Conservation (phyloP, 2,797 vertebrate genomes). For the Malurus splendens region DNA sequence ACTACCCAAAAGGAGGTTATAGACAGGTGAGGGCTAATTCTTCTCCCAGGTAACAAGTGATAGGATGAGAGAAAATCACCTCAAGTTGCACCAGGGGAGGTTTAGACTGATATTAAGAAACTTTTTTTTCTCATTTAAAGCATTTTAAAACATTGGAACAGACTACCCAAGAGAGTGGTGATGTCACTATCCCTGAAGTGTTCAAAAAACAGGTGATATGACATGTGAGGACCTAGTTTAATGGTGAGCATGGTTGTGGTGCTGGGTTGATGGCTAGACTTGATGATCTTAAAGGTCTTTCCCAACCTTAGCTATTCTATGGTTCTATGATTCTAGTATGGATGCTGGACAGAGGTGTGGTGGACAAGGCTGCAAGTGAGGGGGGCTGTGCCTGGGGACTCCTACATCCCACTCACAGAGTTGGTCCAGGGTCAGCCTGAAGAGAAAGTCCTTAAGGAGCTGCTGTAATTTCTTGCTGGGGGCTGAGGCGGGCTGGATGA, state of each 20-base stretch:
- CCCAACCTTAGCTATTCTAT: neutral
- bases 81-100: neutral
- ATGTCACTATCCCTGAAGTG: neutral
- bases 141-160: neutral
- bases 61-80: neutral
- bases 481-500: neutral
- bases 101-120: neutral
- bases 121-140: neutral
- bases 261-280: neutral
- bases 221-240: neutral
- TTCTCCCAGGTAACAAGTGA: neutral
- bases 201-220: neutral
- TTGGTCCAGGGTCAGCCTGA: accelerated
- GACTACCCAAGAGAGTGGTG: neutral
- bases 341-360: neutral
- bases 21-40: neutral
- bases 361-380: neutral
- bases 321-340: neutral
- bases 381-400: accelerated
- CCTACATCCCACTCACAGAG: neutral
- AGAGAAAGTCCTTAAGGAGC: neutral
- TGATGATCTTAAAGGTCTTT: neutral
- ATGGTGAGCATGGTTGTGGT: neutral
- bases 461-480: neutral
- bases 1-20: neutral